phyloP scores from a whole-genome alignment of 2,888 invertebrate species.

The Eledona agricola region DNA sequence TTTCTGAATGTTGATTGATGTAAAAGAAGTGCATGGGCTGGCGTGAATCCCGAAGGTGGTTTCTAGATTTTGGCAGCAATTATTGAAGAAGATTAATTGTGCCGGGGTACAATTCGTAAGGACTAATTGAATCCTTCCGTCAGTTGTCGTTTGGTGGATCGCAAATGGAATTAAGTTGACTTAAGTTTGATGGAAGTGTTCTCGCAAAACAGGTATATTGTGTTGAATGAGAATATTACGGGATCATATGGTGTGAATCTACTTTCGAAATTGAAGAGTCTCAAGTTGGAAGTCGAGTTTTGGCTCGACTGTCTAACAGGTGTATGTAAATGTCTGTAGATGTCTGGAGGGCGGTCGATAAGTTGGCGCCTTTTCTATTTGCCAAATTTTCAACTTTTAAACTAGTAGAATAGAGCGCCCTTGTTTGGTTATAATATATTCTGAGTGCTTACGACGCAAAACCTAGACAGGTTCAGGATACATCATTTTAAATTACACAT shows the following conservation, averaged over 20 bases:
- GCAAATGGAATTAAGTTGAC: slow-evolving; percentile 11
- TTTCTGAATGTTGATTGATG: no score
- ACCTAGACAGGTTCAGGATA: slow-evolving; percentile 1
- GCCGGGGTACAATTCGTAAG: slow-evolving; percentile 17
- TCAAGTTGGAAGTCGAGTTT: slow-evolving; percentile 35
- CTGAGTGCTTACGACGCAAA: slow-evolving; percentile 11
- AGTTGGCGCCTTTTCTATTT: slow-evolving; percentile 32
- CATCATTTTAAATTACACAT: slow-evolving; percentile 17
- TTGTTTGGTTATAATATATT: slow-evolving; percentile 15
- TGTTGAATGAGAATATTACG: slow-evolving; percentile 14
- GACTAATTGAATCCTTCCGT: slow-evolving; percentile 26
- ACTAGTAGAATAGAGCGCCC: slow-evolving; percentile 10
- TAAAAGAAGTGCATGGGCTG: no score
- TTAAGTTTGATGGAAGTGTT: slow-evolving; percentile 5
- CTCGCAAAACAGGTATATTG: neutral
- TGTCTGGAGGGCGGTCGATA: slow-evolving; percentile 34
- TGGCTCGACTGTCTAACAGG: slow-evolving; percentile 36
- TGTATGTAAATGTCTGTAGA: slow-evolving; percentile 38
- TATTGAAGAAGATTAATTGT: slow-evolving; percentile 25
- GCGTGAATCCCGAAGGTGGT: no score
- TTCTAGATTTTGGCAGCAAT: slow-evolving; percentile 13
- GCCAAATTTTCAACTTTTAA: slow-evolving; percentile 29
- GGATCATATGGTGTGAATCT: slow-evolving; percentile 33
- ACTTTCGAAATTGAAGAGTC: slow-evolving; percentile 34
- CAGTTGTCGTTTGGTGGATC: slow-evolving; percentile 19